Base-by-base conservation (phyloP, 2,113 vertebrate genomes). In the Cephalopterus ornatus region DNA sequence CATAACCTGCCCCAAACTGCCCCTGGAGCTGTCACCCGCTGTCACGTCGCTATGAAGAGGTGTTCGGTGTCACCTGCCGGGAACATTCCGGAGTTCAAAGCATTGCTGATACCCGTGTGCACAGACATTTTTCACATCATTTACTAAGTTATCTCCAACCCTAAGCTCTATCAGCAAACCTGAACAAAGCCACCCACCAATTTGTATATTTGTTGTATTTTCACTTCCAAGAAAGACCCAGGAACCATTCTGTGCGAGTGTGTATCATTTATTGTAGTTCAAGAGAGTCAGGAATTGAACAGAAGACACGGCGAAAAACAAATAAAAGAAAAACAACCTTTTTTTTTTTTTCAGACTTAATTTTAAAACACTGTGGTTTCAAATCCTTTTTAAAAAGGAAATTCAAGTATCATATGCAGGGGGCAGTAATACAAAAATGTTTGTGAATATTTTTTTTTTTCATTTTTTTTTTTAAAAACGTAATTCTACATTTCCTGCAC, bases 201-300 rank as follows among this genome's bases (percentile, higher is more conserved):
- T 22, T 28, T 52, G 13, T 26, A 15, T 23, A n/a, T 23, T 33
- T 88, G 70, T 23, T 32, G 12, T 30, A 12, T 67, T 78, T 68
- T 58, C 41, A 26, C 75, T 35, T 53, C 65, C 9, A 94, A 83
- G 79, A 95, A 96, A 89, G 83, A 95, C 75, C 73, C 91, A 72
- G 66, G 73, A 88, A 94, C 76, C 76, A 2, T 47, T 91, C 67
- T 42, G 93, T 98, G 97, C 83, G 98, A 98, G 98, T 98, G 98
- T 98, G 98, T 98, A 98, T 99, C 98, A 90, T 99, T 99, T 99
- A 99, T 99, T 99, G 98, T 98, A 98, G 97, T 99, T 99, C 98
- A 98, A 99, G 97, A 99, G 98, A 99, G 95, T 98, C 97, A 98
- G 98, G 98, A 98, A 98, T 95, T 91, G 92, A 98, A 98, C 97